Percentiles rank a stretch among this genome's conserved stretches.
phyloP scores from a whole-genome alignment of 2,888 invertebrate genomes.

The Hypomecis punctinalis region DNA sequence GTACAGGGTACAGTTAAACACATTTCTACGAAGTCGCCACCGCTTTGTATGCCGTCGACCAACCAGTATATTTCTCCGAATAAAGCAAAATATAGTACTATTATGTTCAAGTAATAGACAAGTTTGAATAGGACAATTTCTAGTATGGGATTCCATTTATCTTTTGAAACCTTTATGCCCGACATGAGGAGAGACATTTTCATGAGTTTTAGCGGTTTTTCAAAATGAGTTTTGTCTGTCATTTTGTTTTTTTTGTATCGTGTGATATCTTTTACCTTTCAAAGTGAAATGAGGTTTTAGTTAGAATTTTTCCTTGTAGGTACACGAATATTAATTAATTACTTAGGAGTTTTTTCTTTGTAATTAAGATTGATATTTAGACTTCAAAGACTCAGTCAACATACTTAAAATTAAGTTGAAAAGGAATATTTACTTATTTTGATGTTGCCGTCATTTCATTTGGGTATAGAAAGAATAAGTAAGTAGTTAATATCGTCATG shows the following conservation, averaged over 20 bases:
- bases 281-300: slow-evolving; percentile 12
- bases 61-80: slow-evolving; percentile 62
- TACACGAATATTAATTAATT: not conserved
- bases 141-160: slow-evolving; percentile 30
- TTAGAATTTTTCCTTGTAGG: not conserved
- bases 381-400: not conserved
- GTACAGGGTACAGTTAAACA: slow-evolving; percentile 61
- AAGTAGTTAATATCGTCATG: too few relatives aligned
- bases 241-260: slow-evolving; percentile 23
- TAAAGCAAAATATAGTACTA: slow-evolving; percentile 58
- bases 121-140: slow-evolving; percentile 45
- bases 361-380: not conserved
- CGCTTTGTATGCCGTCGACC: slow-evolving; percentile 53
- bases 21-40: slow-evolving; percentile 59
- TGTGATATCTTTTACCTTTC: slow-evolving; percentile 13
- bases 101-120: slow-evolving; percentile 56
- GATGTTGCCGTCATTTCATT: too few relatives aligned
- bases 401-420: not conserved
- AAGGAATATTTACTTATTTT: not conserved
- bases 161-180: slow-evolving; percentile 54
- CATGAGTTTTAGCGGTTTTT: slow-evolving; percentile 52
- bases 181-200: slow-evolving; percentile 55
- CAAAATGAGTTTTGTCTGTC: slow-evolving; percentile 45
- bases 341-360: not conserved
- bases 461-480: not conserved